These are phyloP conservation scores for Cydia strobilella DNA, from an alignment of 1,140 invertebrate genomes.

Conservation along the genomic window DNA sequence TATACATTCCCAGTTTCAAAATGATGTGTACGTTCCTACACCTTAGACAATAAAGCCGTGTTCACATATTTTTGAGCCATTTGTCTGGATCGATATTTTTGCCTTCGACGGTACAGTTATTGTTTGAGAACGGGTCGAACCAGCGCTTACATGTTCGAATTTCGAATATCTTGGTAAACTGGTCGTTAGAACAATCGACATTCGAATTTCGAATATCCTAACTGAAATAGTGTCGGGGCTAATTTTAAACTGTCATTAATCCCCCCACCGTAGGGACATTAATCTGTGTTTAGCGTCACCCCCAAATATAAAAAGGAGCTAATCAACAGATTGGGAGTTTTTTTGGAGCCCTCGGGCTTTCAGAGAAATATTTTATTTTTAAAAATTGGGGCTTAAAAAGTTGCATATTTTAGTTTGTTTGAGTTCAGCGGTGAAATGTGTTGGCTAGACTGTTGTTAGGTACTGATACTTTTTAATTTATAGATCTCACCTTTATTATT, in stretches of 20 bases:
- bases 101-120: no score
- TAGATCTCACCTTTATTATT: neutral
- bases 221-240: constrained; percentile 44
- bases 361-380: constrained; percentile 37
- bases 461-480: neutral
- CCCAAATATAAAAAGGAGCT: constrained; percentile 68
- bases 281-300: constrained; percentile 74
- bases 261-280: constrained; percentile 61
- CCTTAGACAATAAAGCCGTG: no score
- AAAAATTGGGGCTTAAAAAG: constrained; percentile 31
- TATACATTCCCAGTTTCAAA: no score
- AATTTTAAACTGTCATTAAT: constrained; percentile 75
- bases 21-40: no score
- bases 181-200: constrained; percentile 41
- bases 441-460: neutral
- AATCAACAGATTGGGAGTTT: constrained; percentile 75
- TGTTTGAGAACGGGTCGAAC: no score
- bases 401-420: constrained; percentile 14
- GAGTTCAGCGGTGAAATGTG: neutral
- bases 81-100: no score
- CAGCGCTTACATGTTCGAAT: neutral
- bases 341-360: constrained; percentile 45
- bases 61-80: no score
- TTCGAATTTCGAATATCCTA: constrained; percentile 11
- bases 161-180: constrained; percentile 31